phyloP scores from a whole-genome alignment of 2,797 vertebrate species.

The Gephyroberyx darwinii region DNA sequence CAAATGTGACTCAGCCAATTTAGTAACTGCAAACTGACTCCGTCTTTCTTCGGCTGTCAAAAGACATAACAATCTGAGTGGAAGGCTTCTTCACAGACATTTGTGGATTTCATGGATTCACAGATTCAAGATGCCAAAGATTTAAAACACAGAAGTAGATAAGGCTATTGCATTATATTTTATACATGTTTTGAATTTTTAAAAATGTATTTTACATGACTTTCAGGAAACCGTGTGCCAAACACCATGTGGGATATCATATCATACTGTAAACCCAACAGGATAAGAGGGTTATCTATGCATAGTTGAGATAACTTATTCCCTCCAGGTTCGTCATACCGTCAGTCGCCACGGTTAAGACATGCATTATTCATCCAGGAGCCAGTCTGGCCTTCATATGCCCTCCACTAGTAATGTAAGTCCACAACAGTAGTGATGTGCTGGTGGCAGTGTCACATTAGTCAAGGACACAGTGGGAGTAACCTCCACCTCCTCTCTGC shows the following conservation, averaged over 20 bases:
- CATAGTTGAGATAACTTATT: constrained; percentile 24
- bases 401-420: constrained; percentile 47
- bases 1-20: constrained; percentile 55
- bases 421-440: constrained; percentile 52
- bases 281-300: constrained; percentile 39
- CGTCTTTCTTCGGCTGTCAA: constrained; percentile 58
- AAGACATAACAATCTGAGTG: constrained; percentile 52
- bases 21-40: constrained; percentile 54
- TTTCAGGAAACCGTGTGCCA: constrained; percentile 23
- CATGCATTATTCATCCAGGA: constrained; percentile 59
- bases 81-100: constrained; percentile 52
- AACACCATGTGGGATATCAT: constrained; percentile 26
- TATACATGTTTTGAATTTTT: constrained; percentile 44
- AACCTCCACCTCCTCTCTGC: constrained; percentile 59
- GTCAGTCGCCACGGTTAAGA: constrained; percentile 36
- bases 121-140: constrained; percentile 32
- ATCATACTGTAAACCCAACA: constrained; percentile 44
- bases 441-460: constrained; percentile 45
- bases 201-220: constrained; percentile 41
- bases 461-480: constrained; percentile 66
- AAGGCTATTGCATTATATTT: constrained; percentile 49
- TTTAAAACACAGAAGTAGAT: constrained; percentile 37
- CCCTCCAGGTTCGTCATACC: constrained; percentile 6
- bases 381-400: constrained; percentile 53
- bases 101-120: constrained; percentile 48